These are phyloP conservation scores for Stomatorhinus walkeri DNA, from an alignment of 2,797 vertebrate genomes.

Conservation along the genomic window DNA sequence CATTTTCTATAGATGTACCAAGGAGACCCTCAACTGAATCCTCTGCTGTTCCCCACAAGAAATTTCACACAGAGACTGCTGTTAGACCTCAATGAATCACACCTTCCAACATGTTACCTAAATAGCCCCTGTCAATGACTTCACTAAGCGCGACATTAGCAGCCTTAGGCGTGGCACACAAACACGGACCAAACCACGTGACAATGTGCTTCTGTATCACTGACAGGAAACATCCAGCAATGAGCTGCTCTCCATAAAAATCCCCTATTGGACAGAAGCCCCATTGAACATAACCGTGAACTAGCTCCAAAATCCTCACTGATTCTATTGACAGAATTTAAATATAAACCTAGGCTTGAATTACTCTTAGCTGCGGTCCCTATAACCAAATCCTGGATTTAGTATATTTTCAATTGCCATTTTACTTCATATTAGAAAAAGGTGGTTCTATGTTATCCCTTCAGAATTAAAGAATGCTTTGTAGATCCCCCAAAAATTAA, in stretches of 20 bases:
- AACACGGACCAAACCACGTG: not conserved
- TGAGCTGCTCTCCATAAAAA: not conserved
- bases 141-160: constrained; percentile 15
- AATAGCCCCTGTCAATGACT: constrained; percentile 21
- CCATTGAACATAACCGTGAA: not conserved
- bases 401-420: not conserved
- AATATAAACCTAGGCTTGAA: not conserved
- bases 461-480: not conserved
- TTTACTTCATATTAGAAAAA: not conserved
- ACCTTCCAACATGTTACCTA: constrained; percentile 39
- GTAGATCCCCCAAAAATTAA: not conserved
- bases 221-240: not conserved
- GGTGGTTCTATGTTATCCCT: not conserved
- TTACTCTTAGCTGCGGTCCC: not conserved
- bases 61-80: not conserved
- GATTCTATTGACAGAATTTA: not conserved
- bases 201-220: not conserved
- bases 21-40: not conserved
- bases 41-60: not conserved
- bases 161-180: not conserved
- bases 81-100: constrained; percentile 38
- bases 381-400: not conserved
- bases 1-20: constrained; percentile 7
- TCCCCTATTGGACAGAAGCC: not conserved
- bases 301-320: not conserved